These are phyloP conservation scores for Tolmerus cingulatus DNA, from an alignment of 2,888 invertebrate species.

Conservation along the genomic window DNA sequence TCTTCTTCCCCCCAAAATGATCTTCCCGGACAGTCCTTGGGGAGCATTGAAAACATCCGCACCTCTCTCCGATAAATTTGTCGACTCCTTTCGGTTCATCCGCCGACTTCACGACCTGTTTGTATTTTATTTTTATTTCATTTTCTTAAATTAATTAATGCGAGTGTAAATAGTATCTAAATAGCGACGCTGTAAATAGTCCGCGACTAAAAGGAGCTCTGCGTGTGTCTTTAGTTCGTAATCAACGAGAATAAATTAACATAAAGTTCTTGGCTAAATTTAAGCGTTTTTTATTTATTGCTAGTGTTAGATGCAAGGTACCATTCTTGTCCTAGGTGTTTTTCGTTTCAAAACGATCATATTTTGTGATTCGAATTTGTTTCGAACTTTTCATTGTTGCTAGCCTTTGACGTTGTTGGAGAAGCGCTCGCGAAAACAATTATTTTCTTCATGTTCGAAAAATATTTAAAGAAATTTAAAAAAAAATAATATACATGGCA, in stretches of 20 bases:
- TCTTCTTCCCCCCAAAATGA: not conserved
- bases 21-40: not conserved
- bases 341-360: not conserved
- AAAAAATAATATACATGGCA: not conserved
- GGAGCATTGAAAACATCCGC: not conserved
- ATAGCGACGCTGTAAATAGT: conserved; percentile 24
- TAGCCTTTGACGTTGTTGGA: not conserved
- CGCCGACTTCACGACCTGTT: not conserved
- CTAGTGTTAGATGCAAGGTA: conserved; percentile 18
- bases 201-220: not conserved
- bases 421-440: not conserved
- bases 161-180: conserved; percentile 25
- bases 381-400: not conserved
- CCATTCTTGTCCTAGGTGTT: not conserved
- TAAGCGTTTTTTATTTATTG: conserved; percentile 19
- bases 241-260: not conserved
- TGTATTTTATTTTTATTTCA: not conserved
- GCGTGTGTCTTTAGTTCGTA: conserved; percentile 37
- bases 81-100: not conserved
- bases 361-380: not conserved
- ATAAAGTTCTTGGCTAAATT: not conserved
- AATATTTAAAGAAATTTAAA: not conserved
- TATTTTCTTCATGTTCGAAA: not conserved
- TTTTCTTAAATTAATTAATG: not conserved
- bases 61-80: conserved; percentile 14